Evolutionary conservation across 2,797 vertebrate species (phyloP).

Genomic region (Gambelia wislizenii): DNA sequence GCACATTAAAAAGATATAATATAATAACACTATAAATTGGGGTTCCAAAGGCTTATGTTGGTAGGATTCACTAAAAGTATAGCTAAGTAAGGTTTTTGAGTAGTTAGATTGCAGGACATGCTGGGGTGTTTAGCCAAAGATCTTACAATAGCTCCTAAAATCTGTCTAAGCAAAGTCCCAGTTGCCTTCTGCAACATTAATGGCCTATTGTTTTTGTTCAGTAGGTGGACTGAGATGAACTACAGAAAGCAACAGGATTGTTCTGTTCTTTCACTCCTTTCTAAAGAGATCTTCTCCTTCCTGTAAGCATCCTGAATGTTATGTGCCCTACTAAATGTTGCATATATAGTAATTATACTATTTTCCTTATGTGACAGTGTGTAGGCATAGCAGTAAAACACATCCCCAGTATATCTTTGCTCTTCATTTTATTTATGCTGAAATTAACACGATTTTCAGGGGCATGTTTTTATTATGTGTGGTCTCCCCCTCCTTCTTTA

Average conservation of each 20-base stretch:
- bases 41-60: neutral
- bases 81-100: neutral
- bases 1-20: too few species aligned
- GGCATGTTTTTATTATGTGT: neutral
- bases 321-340: neutral
- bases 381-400: neutral
- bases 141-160: constrained; percentile 60
- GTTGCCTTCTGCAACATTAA: constrained; percentile 31
- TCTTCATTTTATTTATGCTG: neutral
- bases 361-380: rapidly evolving
- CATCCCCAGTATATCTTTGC: rapidly evolving
- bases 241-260: neutral
- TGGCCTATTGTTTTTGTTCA: constrained; percentile 57
- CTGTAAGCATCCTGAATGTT: neutral
- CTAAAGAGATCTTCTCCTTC: neutral
- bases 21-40: neutral
- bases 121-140: constrained; percentile 36
- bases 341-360: neutral
- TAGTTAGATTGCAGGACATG: neutral
- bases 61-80: neutral
- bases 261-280: constrained; percentile 39
- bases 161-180: constrained; percentile 51
- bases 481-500: neutral
- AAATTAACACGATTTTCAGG: constrained; percentile 17
- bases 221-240: constrained; percentile 67